Evolutionary conservation across 2,888 invertebrate species (phyloP).

Genomic region (Cryptus viduatorius): DNA sequence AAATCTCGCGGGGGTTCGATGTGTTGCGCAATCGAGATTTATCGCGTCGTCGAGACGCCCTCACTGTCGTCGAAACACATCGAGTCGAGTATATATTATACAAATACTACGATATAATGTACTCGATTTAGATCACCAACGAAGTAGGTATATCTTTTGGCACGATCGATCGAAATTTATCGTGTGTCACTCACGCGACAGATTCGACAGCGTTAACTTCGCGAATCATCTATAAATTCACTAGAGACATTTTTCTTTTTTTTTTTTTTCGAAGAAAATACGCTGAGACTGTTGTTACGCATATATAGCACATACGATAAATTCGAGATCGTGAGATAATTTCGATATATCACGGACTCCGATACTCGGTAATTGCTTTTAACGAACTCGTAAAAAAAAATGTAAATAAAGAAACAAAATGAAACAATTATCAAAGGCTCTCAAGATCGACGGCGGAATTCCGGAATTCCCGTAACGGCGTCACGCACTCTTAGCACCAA

Average conservation of each 20-base stretch:
- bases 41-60: slow-evolving; percentile 62
- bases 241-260: neutral
- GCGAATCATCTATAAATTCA: neutral
- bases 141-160: neutral
- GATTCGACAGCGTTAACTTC: slow-evolving; percentile 1
- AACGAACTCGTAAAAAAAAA: neutral
- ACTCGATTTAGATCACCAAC: slow-evolving; percentile 3
- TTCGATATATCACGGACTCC: neutral
- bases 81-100: neutral
- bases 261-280: neutral
- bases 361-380: neutral
- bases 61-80: slow-evolving; percentile 36
- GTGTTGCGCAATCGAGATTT: slow-evolving; percentile 68
- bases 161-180: slow-evolving; percentile 32
- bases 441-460: slow-evolving; percentile 47
- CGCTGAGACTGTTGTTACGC: neutral
- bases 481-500: slow-evolving; percentile 31
- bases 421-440: slow-evolving; percentile 1
- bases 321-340: neutral
- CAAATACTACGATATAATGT: slow-evolving; percentile 4
- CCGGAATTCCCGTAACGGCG: slow-evolving; percentile 40
- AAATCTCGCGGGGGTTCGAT: slow-evolving; percentile 61
- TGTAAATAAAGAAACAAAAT: neutral
- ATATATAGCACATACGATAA: neutral
- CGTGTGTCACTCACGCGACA: slow-evolving; percentile 4